Evolutionary conservation across 2,888 invertebrate species (phyloP).

Genomic region (Mesorhabditis sp.): DNA sequence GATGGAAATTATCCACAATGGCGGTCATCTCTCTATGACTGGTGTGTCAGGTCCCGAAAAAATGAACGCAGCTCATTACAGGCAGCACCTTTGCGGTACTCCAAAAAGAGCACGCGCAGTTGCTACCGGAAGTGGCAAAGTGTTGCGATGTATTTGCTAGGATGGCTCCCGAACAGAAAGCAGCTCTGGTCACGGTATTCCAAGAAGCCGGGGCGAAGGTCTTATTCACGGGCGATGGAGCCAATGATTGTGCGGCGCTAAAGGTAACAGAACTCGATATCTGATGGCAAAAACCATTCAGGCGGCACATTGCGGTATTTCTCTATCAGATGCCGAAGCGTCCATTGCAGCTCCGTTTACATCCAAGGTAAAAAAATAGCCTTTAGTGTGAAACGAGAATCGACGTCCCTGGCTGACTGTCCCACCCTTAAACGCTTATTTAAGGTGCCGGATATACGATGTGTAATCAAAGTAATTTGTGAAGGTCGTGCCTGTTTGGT

Average conservation of each 20-base stretch:
- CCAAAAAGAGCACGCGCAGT: constrained; percentile 53
- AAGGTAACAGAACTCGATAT: constrained; percentile 50
- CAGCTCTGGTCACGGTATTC: constrained; percentile 65
- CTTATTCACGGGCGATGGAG: constrained; percentile 61
- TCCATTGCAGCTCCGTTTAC: constrained; percentile 68
- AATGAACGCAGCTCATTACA: neutral
- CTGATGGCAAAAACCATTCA: constrained; percentile 1
- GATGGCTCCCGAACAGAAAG: constrained; percentile 68
- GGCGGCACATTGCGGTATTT: constrained; percentile 61
- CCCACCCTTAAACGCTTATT: neutral
- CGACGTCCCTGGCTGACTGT: too few relatives aligned
- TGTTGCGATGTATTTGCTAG: constrained; percentile 60
- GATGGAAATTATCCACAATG: neutral
- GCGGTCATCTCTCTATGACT: neutral
- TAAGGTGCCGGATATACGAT: constrained; percentile 52
- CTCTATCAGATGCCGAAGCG: constrained; percentile 64
- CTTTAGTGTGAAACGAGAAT: neutral
- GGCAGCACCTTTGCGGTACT: constrained; percentile 50
- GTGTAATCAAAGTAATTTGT: constrained; percentile 55
- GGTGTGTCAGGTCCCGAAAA: neutral
- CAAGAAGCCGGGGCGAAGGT: constrained; percentile 52
- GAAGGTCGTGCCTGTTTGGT: constrained; percentile 81
- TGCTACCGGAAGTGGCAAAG: constrained; percentile 45
- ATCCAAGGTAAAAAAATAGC: constrained; percentile 65
- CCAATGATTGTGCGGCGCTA: constrained; percentile 63